Evolutionary conservation across 1,140 invertebrate genomes (phyloP), one percentile per base, ranked within the genome.

Genomic region (Muscidifurax raptorellus): DNA sequence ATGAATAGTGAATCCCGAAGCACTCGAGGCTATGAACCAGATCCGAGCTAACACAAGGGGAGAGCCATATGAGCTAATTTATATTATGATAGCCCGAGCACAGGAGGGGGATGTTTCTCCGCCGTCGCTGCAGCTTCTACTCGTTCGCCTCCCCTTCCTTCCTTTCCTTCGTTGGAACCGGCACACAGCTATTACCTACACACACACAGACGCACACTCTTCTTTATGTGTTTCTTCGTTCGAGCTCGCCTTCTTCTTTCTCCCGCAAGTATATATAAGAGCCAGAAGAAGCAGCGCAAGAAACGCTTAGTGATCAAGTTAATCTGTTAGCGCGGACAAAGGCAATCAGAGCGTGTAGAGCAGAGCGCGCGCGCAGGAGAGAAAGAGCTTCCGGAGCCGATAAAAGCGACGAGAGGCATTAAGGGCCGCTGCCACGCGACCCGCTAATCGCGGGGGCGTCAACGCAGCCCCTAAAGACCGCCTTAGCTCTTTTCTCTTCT

Each of bases 1-100:
- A 93, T 93, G 92, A 92, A 93, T 93, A 93, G 92, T 93, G 91
- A 92, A 93, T 93, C 92, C 92, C 90, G 89, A 88, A 92, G 92
- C 91, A 93, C 92, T 93, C 89, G 91, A 88, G 92, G 92, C 91
- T 92, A 92, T 91, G 90, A 91, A 90, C 91, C 90, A 90, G 89
- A 92, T 92, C 89, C 90, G 87, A 91, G 89, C 89, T 90, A 90
- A 91, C 91, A 92, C 88, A 91, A 91, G 91, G 90, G 91, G 89
- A 89, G 88, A 90, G 89, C 89, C 90, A 92, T 92, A 93, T 92
- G 91, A 93, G 92, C 92, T 93, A 93, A 93, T 93, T 92, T 93
- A 93, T 93, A 92, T 93, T 93, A 92, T 92, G 91, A 93, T 93
- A 92, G 91, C 90, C 89, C 88, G 88, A 90, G 88, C 90, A 90